Evolutionary conservation across 2,797 vertebrate species (phyloP).

Genomic region (Microctenopoma lineatum): DNA sequence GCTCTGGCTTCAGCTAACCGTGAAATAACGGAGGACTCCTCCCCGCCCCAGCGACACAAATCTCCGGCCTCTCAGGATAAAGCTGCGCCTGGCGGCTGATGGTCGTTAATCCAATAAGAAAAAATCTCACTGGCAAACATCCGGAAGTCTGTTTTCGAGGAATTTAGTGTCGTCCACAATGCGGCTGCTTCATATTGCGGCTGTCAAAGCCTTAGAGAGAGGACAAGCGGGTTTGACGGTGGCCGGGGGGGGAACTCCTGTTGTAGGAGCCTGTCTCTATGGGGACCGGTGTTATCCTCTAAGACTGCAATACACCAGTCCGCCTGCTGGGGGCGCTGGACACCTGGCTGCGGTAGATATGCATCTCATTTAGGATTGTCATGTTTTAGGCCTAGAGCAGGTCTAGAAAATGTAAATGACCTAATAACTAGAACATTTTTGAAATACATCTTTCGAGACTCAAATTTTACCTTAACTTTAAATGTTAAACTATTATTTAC

Average conservation of each 20-base stretch:
- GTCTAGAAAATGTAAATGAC: too few species aligned
- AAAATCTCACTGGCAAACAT: conserved; percentile 51
- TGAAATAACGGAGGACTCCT: conserved; percentile 67
- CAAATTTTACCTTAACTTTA: too few species aligned
- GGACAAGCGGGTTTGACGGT: conserved; percentile 10
- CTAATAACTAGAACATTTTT: too few species aligned
- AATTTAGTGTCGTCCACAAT: conserved; percentile 18
- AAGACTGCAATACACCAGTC: conserved; percentile 2
- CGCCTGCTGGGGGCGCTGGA: conserved; percentile 52
- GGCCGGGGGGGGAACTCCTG: conserved; percentile 30
- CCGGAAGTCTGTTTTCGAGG: conserved; percentile 42
- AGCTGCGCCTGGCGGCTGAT: conserved; percentile 54
- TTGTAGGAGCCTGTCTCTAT: conserved; percentile 81
- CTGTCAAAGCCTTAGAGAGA: conserved; percentile 42
- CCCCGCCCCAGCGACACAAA: conserved; percentile 67
- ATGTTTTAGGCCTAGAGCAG: too few species aligned
- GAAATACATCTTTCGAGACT: too few species aligned
- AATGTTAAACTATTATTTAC: too few species aligned
- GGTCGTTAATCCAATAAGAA: conserved; percentile 69
- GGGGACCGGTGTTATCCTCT: conserved; percentile 65
- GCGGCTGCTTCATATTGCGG: conserved; percentile 15
- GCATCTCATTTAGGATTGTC: background rate
- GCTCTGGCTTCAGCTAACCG: conserved; percentile 52
- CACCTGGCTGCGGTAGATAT: too few species aligned
- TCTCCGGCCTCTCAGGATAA: conserved; percentile 79